phyloP scores from a whole-genome alignment of 1,140 invertebrate genomes.

The Papilio machaon region DNA sequence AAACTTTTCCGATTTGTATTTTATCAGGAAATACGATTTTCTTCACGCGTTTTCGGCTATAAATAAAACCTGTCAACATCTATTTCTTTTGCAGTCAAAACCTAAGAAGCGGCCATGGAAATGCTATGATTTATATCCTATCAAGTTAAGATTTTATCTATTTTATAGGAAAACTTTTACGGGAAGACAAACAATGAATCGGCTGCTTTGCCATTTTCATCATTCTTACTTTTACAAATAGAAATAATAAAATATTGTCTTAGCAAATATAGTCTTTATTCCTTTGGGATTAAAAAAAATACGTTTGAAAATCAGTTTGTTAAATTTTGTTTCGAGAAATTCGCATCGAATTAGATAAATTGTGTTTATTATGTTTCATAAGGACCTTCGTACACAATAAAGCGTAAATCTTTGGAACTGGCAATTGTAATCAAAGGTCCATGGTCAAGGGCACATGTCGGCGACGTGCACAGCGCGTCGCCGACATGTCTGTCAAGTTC shows the following conservation, averaged over 20 bases:
- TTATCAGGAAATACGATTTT: constrained; percentile 17
- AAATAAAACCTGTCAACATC: constrained; percentile 34
- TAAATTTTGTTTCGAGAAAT: not conserved
- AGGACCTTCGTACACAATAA: too few relatives aligned
- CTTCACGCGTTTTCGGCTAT: constrained; percentile 31
- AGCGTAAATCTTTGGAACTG: too few relatives aligned
- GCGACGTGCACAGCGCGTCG: too few relatives aligned
- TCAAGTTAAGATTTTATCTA: constrained; percentile 22
- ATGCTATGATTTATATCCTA: constrained; percentile 23
- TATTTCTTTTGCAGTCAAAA: constrained; percentile 33
- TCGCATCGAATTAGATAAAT: constrained; percentile 10
- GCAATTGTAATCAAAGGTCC: too few relatives aligned
- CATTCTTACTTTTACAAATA: not conserved
- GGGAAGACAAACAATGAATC: constrained; percentile 14
- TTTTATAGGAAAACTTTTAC: constrained; percentile 30
- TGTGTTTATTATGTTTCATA: too few relatives aligned
- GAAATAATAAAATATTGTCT: not conserved
- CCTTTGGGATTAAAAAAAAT: not conserved
- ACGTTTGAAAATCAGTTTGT: not conserved
- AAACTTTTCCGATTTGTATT: constrained; percentile 15
- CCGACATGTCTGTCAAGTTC: too few relatives aligned
- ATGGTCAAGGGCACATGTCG: too few relatives aligned
- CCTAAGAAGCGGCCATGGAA: constrained; percentile 29
- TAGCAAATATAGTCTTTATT: not conserved
- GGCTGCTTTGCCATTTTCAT: constrained; percentile 12